Base-by-base conservation (phyloP, 1,140 invertebrate species). In the Nomia melanderi region DNA sequence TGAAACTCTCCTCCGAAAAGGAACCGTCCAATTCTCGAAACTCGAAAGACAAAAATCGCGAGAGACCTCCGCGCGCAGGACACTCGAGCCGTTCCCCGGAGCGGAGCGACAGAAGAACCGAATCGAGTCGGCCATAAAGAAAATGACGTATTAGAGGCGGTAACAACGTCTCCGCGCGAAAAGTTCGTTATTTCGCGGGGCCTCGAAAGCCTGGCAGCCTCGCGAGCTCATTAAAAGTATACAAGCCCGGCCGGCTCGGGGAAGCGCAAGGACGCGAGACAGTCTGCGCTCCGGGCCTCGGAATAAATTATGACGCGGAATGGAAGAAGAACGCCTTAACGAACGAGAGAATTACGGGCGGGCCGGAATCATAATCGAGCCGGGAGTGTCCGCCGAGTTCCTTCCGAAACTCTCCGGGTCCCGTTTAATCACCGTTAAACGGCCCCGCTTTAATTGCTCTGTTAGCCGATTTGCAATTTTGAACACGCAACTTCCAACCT, bases 201-300 rank as follows among this genome's bases (percentile, higher is more conserved):
- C 31, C n/a, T n/a, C n/a, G 3, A 14, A 67, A 14, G 2, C 12
- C 14, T 0, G 44, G 20, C n/a, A 69, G 25, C 50, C n/a, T 76
- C 23, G 25, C 41, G 25, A 64, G 41, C 65, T 76, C 65, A 59
- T 70, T 70, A 77, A 62, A 70, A 41, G 9, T 60, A 25, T 29
- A 64, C 54, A 70, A 44, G 41, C 36, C 33, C 23, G 36, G 11
- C 17, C 14, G 59, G 33, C n/a, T 23, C 36, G n/a, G 41, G 41
- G 36, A 39, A 62, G 36, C 33, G 53, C 53, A 72, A 59, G 69
- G n/a, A 47, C 47, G 47, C 50, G 23, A 5, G 41, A 50, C 17
- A 47, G 20, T 6, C 53, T 11, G 36, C 36, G 36, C 36, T 39
- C 11, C 36, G 33, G 23, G 53, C 2, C 23, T 36, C 57, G 29